phyloP scores from a whole-genome alignment of 2,797 vertebrate species.

The Enteromius anoplus region DNA sequence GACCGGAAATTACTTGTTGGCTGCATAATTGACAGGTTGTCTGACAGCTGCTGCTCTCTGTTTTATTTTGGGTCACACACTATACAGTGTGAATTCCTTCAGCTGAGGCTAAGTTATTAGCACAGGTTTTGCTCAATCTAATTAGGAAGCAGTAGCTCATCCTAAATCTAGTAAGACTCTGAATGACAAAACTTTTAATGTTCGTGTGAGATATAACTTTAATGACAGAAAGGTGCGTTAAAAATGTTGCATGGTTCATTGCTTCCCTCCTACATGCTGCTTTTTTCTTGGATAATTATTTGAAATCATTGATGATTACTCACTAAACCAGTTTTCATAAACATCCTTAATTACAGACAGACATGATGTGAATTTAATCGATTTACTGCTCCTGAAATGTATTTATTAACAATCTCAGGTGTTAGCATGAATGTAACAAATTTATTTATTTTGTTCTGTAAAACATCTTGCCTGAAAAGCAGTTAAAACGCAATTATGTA shows the following conservation, averaged over 20 bases:
- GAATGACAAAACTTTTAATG: not conserved
- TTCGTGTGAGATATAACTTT: not conserved
- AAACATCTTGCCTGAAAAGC: not conserved
- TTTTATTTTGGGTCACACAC: not conserved
- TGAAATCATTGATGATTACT: not conserved
- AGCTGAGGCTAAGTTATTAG: not conserved
- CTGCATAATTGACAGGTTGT: constrained; percentile 16
- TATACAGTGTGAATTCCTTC: not conserved
- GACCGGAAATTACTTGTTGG: not conserved
- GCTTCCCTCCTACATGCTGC: not conserved
- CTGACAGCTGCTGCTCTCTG: not conserved
- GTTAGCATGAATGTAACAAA: not conserved
- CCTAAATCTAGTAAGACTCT: not conserved
- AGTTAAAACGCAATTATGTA: not conserved
- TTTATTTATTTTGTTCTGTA: not conserved
- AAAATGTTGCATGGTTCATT: not conserved
- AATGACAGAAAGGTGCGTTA: not conserved
- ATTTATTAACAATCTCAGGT: not conserved
- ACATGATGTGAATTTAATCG: not conserved
- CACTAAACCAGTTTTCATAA: not conserved
- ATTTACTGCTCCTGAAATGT: not conserved
- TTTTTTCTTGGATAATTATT: not conserved
- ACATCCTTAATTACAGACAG: not conserved
- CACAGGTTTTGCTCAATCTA: not conserved
- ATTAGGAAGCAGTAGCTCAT: not conserved